Percentiles rank a stretch among this genome's conserved stretches.
phyloP scores from a whole-genome alignment of 2,888 invertebrate species.

The Cantharis rufa region DNA sequence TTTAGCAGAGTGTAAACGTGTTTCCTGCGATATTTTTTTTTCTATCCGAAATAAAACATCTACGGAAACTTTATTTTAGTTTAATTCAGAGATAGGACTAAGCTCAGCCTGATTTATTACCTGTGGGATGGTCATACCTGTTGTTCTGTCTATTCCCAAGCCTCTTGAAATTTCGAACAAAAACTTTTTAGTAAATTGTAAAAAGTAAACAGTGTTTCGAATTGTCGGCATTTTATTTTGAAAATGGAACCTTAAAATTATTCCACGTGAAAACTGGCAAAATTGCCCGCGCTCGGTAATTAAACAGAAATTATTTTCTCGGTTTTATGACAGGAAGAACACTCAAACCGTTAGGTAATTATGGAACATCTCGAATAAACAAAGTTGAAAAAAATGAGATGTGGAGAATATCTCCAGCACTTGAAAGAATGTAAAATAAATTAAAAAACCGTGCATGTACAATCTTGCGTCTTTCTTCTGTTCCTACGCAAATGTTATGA shows the following conservation, averaged over 20 bases:
- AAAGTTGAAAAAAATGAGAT: not conserved
- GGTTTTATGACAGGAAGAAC: not conserved
- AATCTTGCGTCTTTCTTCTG: not conserved
- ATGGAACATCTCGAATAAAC: not conserved
- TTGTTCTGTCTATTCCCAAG: not conserved
- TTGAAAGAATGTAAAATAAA: not conserved
- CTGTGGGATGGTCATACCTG: not conserved
- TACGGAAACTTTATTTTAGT: not conserved
- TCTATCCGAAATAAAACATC: not conserved
- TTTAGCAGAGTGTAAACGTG: not conserved
- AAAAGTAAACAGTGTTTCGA: not conserved
- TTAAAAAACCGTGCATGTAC: not conserved
- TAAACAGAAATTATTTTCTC: not conserved
- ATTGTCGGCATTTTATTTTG: not conserved
- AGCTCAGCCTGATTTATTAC: not conserved
- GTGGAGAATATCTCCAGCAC: not conserved
- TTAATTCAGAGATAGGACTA: not conserved
- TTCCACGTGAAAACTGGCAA: not conserved
- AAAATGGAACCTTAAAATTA: not conserved
- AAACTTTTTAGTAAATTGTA: not conserved
- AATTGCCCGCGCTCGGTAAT: not conserved
- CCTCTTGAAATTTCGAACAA: not conserved
- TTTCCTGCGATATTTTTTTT: not conserved
- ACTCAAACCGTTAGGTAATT: not conserved
- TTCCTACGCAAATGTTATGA: not conserved